Evolutionary conservation across 1,140 invertebrate genomes (phyloP).

Genomic region (Drosophila littoralis): DNA sequence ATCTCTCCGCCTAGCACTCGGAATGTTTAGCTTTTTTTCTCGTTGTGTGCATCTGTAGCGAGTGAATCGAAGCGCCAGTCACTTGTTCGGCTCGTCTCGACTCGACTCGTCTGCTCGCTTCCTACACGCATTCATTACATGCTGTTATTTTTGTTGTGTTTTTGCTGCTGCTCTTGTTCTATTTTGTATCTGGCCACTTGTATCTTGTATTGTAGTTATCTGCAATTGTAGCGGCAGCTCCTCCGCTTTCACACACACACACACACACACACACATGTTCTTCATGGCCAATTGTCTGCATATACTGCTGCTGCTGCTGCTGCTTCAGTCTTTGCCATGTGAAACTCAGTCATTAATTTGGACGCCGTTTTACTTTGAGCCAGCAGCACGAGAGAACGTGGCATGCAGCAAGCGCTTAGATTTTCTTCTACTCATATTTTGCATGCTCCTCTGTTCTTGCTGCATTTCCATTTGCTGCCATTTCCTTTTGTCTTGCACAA

Average conservation of each 20-base stretch:
- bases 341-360: constrained; percentile 80
- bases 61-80: constrained; percentile 21
- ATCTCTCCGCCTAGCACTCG: constrained; percentile 4
- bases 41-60: constrained; percentile 18
- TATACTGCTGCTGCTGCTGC: constrained; percentile 17
- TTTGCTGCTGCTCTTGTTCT: constrained; percentile 51
- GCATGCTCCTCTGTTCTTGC: constrained; percentile 57
- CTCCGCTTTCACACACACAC: constrained; percentile 61
- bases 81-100: background rate
- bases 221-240: constrained; percentile 39
- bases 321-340: constrained; percentile 51
- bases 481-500: constrained; percentile 79
- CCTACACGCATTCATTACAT: constrained; percentile 60
- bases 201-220: constrained; percentile 64
- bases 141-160: constrained; percentile 31
- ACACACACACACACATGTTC: constrained; percentile 41
- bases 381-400: constrained; percentile 10
- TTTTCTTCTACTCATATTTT: constrained; percentile 73
- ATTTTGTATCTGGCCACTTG: constrained; percentile 80
- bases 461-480: constrained; percentile 63
- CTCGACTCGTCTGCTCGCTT: constrained; percentile 21
- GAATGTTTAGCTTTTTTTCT: background rate
- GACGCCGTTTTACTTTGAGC: constrained; percentile 61
- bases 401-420: constrained; percentile 49
- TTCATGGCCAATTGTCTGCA: constrained; percentile 72